phyloP scores from a whole-genome alignment of 1,140 invertebrate species.

The Ceratina calcarata region DNA sequence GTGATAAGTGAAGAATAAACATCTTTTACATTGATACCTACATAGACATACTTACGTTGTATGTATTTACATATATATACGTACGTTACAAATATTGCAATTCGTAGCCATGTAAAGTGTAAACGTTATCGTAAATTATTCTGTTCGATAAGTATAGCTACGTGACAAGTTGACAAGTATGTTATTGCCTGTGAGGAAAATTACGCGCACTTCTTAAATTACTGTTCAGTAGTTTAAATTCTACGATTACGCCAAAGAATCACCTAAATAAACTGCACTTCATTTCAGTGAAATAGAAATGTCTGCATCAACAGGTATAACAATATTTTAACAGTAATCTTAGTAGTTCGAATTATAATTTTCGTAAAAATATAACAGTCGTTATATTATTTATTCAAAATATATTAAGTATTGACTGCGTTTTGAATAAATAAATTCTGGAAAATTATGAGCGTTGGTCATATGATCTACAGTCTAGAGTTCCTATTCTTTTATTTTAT shows the following conservation, averaged over 20 bases:
- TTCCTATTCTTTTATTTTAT: slow-evolving; percentile 7
- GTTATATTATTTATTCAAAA: neutral
- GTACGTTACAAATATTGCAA: neutral
- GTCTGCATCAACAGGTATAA: slow-evolving; percentile 42
- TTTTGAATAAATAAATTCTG: slow-evolving; percentile 26
- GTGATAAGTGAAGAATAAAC: neutral
- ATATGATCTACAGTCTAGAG: neutral
- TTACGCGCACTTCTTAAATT: slow-evolving; percentile 1
- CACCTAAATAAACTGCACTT: neutral
- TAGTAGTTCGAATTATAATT: neutral
- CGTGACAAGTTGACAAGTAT: neutral
- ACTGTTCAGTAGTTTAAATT: neutral
- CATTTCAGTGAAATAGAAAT: slow-evolving; percentile 7
- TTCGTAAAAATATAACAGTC: neutral
- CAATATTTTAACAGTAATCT: neutral
- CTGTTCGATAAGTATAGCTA: neutral
- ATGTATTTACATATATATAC: neutral
- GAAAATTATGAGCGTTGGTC: neutral
- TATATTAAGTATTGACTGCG: slow-evolving; percentile 9
- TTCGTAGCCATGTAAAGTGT: neutral
- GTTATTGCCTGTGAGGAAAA: neutral
- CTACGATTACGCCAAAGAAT: neutral
- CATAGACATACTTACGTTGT: neutral
- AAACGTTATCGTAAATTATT: slow-evolving; percentile 14
- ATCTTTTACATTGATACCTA: neutral